Evolutionary conservation across 2,113 vertebrate genomes (phyloP), one percentile per base, ranked within the genome.

Genomic region (Chlamydotis undulata): DNA sequence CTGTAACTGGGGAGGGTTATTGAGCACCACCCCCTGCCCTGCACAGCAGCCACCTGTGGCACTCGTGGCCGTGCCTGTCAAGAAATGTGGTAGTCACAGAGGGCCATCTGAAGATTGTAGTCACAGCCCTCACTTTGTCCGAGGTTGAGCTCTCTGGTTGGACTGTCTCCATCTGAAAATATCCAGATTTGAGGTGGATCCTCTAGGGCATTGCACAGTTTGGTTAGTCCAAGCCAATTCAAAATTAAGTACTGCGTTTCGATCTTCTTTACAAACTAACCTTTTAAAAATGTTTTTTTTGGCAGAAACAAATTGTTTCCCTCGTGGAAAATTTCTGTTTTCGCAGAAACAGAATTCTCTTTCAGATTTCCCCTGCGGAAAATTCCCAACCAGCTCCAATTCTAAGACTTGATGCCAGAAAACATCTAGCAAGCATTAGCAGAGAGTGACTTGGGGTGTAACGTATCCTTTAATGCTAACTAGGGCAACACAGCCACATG

Each of bases 301-400:
- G n/a, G 64, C 91, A 87, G 61, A 85, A 88, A 25, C 37, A 50
- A 37, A 10, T 60, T 75, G 81, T 84, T 70, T 12, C 28, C 23
- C 26, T 56, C 33, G 49, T 86, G 83, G 83, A 96, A 95, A 89
- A 90, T 65, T 89, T 68, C 45, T 41, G 0, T 90, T 95, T 90
- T 90, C 79, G 73, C 67, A 88, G 61, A 82, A 93, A 96, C n/a
- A 73, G 59, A 73, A 78, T 90, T 74, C 12, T 82, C 59, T 87
- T 83, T 74, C 43, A 78, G 57, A 57, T 86, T 29, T 86, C 41
- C 24, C 56, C 60, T 69, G 9, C 73, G 89, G 93, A 91, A 94
- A 90, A 89, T 92, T 86, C 59, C 89, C 50, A 89, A 0, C 59
- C 57, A 86, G 26, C 45, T 95, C 63, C 31, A 65, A 2, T 79